Base-by-base conservation (phyloP, 2,888 invertebrate species). In the Spatulosminthurus flaviceps region DNA sequence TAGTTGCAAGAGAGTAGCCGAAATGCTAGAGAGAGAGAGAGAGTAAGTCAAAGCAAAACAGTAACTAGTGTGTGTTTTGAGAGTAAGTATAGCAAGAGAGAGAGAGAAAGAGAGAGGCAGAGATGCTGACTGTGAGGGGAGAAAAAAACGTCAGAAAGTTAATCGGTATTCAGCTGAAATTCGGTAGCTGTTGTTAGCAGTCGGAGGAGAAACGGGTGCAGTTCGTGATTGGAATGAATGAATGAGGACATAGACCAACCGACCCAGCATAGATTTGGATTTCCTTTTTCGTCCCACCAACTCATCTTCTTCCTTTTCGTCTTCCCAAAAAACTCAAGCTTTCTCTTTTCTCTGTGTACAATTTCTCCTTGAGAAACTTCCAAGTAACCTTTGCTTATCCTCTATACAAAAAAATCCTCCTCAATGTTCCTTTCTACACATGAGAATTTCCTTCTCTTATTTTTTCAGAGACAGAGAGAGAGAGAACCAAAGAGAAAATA, bases 91-190 rank as follows among this genome's bases (percentile, higher is more conserved):
- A 7, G 11, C 26, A 13, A 67, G 26, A 28, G 13, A 29, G 28
- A 42, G 70, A 70, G 41, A 70, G 70, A 70, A n/a, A 67, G 67
- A 67, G 67, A 28, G 28, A 29, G 28, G 69, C 4, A 69, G 69
- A 16, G 24, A 64, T 64, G 26, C 64, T 61, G 71, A 71, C n/a
- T 43, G 61, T 51, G 69, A 75, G 69, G 29, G 72, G 78, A 80
- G 79, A 79, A 79, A 82, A 78, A 81, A 83, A 83, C 82, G 82
- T 81, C 82, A 80, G 83, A 81, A 83, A 83, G 80, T 83, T 82
- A 84, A 83, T 83, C 82, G 83, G 83, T 84, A 83, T 84, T 82
- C 83, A 82, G 84, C 77, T 66, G 82, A 81, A 82, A 82, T 83
- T 82, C 81, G 78, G 82, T 75, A 81, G 81, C 82, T 81, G 83